Evolutionary conservation across 2,888 invertebrate genomes (phyloP), one percentile per base, ranked within the genome.

Genomic region (Oeneis ivallda): DNA sequence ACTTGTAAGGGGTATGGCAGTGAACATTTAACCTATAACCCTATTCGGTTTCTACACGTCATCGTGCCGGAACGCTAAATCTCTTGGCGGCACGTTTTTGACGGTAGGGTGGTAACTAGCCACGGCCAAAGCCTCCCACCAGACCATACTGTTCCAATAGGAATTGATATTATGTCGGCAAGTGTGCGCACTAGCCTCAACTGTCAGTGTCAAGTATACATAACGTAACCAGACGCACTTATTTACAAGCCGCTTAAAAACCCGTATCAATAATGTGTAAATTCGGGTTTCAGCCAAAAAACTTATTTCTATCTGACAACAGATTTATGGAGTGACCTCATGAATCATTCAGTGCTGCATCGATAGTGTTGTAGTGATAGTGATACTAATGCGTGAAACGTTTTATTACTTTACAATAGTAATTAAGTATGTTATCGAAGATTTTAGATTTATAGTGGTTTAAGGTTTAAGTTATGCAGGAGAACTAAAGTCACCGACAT

Each of bases 271-370:
- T 80, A 73, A 73, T 75, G 80, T 82, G 81, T 73, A 77, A 79
- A 85, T 84, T 76, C 79, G 79, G 81, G 81, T 82, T 77, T 73
- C 74, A 75, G 68, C 68, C 72, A 70, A 72, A 77, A 75, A 83
- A 81, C 67, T 56, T 56, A 56, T 56, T 56, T 19, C 58, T 73
- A 72, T 71, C 72, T 68, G 69, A 71, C 71, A 70, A 63, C 76
- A 81, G 83, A 87, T 87, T 85, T 82, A 86, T 86, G 75, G 76
- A 54, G 57, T 47, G 69, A 74, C 50, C 76, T 80, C 78, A 86
- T 86, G 84, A 81, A 82, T 82, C 66, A 85, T 86, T 86, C 82
- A 85, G 68, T 57, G 74, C 79, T 84, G 85, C 83, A 84, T 78
- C 26, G 61, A 49, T 62, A 68, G 52, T 65, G 59, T 45, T 57